Percentiles rank a stretch among this genome's conserved stretches.
These are phyloP conservation scores for Gymnodraco acuticeps DNA, from an alignment of 2,797 vertebrate species.

Conservation along the genomic window DNA sequence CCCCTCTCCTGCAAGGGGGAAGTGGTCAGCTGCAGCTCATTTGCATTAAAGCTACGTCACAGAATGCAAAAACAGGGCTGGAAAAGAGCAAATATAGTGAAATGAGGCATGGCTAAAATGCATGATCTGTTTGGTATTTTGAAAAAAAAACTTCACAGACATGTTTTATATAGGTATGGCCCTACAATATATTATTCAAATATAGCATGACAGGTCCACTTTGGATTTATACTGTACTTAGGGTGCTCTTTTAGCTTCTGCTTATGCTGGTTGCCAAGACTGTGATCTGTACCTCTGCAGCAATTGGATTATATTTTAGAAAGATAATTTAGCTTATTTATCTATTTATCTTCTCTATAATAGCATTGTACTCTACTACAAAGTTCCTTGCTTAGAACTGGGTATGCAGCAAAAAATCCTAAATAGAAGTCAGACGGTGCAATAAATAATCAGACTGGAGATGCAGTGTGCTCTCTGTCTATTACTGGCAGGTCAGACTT, in stretches of 20 bases:
- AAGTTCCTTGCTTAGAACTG: neutral
- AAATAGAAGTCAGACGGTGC: neutral
- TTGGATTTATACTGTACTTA: slow-evolving; percentile 23
- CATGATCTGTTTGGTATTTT: no score
- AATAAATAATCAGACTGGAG: neutral
- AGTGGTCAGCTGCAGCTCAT: no score
- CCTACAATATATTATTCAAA: no score
- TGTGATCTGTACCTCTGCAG: neutral
- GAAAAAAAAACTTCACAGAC: no score
- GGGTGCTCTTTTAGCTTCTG: slow-evolving; percentile 19
- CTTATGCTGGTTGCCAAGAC: slow-evolving; percentile 3
- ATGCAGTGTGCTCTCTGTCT: neutral
- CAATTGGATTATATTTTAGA: neutral
- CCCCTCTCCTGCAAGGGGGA: no score
- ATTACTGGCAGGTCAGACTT: neutral
- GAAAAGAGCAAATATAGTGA: no score
- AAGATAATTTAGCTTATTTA: neutral
- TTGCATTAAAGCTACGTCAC: no score
- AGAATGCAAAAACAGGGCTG: no score
- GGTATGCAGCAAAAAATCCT: neutral
- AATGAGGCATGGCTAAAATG: no score
- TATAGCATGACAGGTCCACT: no score
- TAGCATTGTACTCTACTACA: neutral
- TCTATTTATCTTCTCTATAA: neutral
- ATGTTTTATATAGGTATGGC: no score